These are phyloP conservation scores for Rousettus madagascariensis DNA, from an alignment of 2,797 vertebrate genomes.

Conservation along the genomic window DNA sequence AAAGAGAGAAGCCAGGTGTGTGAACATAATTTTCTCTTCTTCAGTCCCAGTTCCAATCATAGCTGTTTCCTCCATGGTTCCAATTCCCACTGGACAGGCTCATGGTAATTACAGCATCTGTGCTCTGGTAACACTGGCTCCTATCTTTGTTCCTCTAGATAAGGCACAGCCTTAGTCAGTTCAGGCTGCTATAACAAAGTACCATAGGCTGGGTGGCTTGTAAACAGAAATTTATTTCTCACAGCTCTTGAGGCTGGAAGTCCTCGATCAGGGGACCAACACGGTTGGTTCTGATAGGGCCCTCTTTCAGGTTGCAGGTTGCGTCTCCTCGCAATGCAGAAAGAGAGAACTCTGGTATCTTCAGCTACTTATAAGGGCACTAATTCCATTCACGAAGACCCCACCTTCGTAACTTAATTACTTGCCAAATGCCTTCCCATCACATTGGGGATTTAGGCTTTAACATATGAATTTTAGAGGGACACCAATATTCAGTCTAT, in stretches of 20 bases:
- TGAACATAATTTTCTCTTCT: not conserved
- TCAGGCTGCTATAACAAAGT: not conserved
- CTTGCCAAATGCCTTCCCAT: not conserved
- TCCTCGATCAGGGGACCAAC: not conserved
- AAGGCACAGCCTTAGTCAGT: not conserved
- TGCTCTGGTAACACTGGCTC: not conserved
- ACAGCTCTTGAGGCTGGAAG: not conserved
- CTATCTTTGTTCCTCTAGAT: not conserved
- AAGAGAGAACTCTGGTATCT: not conserved
- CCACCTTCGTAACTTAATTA: not conserved
- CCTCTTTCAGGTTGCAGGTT: not conserved
- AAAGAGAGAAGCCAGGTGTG: not conserved
- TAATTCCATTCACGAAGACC: not conserved
- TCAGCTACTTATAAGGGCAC: not conserved
- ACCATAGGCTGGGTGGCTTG: not conserved
- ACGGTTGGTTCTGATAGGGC: not conserved
- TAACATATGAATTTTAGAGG: not conserved
- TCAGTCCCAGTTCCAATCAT: not conserved
- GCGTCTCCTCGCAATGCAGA: not conserved
- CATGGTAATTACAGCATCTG: not conserved
- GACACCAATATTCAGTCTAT: not conserved
- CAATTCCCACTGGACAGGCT: not conserved
- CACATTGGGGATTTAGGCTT: not conserved
- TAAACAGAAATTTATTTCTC: not conserved
- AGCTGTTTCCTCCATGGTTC: not conserved